Evolutionary conservation across 2,888 invertebrate genomes (phyloP), one percentile per base, ranked within the genome.

Genomic region (Platycnemis pennipes): DNA sequence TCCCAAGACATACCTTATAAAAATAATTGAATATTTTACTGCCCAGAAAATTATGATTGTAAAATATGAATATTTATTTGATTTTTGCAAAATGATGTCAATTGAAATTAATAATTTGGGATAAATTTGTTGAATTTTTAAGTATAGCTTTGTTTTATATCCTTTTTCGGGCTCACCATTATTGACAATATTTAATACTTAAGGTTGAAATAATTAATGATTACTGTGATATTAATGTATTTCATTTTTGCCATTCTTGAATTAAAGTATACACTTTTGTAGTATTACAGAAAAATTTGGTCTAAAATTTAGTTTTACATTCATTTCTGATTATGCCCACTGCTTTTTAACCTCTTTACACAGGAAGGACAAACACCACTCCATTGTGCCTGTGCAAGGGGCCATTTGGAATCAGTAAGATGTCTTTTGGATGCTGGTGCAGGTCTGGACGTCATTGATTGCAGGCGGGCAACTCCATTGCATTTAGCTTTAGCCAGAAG

Each of bases 401-500:
- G 97, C 3, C 97, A 97, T 95, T 94, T 96, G 44, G 97, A 97
- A 89, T 97, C 97, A 96, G 97, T 97, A 42, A 96, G 96, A 94
- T 96, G 96, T 44, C 96, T 97, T 94, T 95, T 97, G 46, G 97
- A 97, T 94, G 96, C 96, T 95, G 97, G 97, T 44, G 97, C 97
- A 19, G 96, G 96, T 77, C 96, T 97, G 44, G 97, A 97, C 95
- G 95, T 96, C 16, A 96, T 96, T 45, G 97, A 97, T 95, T 96
- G 97, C 96, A 96, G 96, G 94, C 97, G 97, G 3, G 96, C 96
- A 95, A 97, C 98, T 37, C 97, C 98, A 0, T 96, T 98, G 56
- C 97, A 98, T 95, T 96, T 97, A 95, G 97, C 98, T 16, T 96
- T 98, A 94, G 96, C 97, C 77, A 96, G 97, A 95, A 97, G 97